Evolutionary conservation across 2,888 invertebrate genomes (phyloP), one percentile per base, ranked within the genome.

Genomic region (Cantharis rustica): DNA sequence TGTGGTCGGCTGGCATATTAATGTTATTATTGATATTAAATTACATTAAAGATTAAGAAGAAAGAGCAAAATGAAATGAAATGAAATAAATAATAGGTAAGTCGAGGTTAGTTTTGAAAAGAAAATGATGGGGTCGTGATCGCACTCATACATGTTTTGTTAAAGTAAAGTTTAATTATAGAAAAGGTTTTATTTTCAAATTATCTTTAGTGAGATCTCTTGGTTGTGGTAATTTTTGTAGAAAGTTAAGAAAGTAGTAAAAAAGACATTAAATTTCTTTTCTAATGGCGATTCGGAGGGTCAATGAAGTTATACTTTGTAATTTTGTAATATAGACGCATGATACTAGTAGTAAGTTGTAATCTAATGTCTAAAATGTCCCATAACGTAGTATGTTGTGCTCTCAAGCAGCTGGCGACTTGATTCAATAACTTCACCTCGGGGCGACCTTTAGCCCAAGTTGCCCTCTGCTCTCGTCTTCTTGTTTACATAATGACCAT

Each of bases 401-500:
- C 69, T 75, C 75, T 64, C 77, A 79, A 78, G 79, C 82, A 80
- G 80, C 82, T 81, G 82, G 82, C 78, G 79, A 82, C 81, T 84
- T 84, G 84, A 86, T 86, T 86, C 86, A 86, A 86, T 86, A 85
- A 86, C 83, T 84, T 84, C 83, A 84, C 84, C 84, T 84, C 81
- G 77, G 71, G 76, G 76, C 80, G 81, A 81, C 82, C 81, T 81
- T 80, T 82, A 79, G 79, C 77, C 81, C 73, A 79, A 75, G 79
- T 73, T 81, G 80, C 83, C 83, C 84, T 82, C 78, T 83, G 80
- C 81, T 84, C 83, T 83, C 85, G 84, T 85, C 85, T 85, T 84
- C 86, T 87, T 86, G 86, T 87, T 87, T 87, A 87, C 87, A 87
- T 87, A 87, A 87, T 87, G 87, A 86, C 86, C 80, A 84, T 85